A percentile compares a stretch with the other conserved stretches of the same genome.
Evolutionary conservation across 2,113 vertebrate genomes (phyloP).

Genomic region (Heterotis niloticus): DNA sequence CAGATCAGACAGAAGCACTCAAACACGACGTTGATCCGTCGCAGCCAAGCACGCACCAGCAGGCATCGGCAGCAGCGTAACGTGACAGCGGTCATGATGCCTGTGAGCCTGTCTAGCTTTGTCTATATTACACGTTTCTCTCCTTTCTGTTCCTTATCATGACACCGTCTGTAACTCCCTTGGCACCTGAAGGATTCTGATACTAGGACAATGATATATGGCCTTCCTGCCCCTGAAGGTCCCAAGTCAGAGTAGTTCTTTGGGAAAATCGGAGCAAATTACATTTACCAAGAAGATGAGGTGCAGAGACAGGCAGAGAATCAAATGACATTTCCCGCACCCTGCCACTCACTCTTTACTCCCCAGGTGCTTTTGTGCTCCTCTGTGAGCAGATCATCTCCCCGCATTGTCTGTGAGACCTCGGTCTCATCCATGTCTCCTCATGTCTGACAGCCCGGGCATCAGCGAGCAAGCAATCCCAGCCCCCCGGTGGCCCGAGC

Average conservation of each 20-base stretch:
- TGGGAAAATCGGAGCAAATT: not conserved
- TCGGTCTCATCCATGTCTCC: not conserved
- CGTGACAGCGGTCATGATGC: too few relatives aligned
- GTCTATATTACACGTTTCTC: not conserved
- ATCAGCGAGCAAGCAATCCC: slow-evolving; percentile 11
- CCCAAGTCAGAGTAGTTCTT: not conserved
- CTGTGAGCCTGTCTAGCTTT: too few relatives aligned
- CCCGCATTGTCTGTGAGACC: not conserved
- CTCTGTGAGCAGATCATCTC: not conserved
- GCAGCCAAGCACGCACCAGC: not conserved
- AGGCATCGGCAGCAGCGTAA: too few relatives aligned
- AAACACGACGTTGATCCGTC: too few relatives aligned
- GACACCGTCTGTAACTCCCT: too few relatives aligned
- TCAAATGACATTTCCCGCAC: not conserved
- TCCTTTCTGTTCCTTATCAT: not conserved
- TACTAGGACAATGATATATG: not conserved
- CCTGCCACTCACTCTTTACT: not conserved
- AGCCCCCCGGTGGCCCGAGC: not conserved
- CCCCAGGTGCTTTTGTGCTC: not conserved
- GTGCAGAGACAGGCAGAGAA: not conserved
- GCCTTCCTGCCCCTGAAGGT: not conserved
- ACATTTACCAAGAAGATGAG: slow-evolving; percentile 1
- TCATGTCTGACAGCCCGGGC: not conserved
- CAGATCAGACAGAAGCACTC: not conserved
- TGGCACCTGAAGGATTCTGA: not conserved